phyloP scores from a whole-genome alignment of 2,888 invertebrate species.

The Aporophyla lueneburgensis region DNA sequence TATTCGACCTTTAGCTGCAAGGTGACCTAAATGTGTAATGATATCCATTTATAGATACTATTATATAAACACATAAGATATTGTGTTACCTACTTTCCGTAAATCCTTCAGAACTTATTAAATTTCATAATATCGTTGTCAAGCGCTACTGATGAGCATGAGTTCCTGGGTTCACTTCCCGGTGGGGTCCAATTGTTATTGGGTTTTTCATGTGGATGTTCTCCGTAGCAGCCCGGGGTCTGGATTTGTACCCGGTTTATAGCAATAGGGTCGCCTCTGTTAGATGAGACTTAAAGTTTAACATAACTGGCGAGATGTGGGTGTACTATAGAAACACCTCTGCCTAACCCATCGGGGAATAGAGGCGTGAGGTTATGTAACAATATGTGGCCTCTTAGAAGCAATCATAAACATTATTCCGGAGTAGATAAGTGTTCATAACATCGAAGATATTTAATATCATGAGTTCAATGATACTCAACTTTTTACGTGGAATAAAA shows the following conservation, averaged over 20 bases:
- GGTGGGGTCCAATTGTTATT: not conserved
- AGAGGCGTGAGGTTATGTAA: not conserved
- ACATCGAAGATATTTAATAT: not conserved
- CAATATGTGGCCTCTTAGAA: conserved; percentile 1
- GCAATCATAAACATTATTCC: conserved; percentile 22
- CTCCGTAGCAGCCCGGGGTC: not conserved
- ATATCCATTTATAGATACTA: conserved; percentile 30
- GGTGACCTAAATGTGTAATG: conserved; percentile 41
- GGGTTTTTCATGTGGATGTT: not conserved
- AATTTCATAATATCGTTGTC: not conserved
- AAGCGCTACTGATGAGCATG: not conserved
- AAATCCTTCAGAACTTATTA: conserved; percentile 7
- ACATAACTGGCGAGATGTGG: not conserved
- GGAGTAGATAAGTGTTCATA: conserved; percentile 7
- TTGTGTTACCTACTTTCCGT: not conserved
- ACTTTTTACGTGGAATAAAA: conserved; percentile 20
- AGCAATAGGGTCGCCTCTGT: not conserved
- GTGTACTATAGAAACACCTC: not conserved
- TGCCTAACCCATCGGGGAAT: not conserved
- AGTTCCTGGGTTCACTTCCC: not conserved
- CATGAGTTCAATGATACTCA: conserved; percentile 24
- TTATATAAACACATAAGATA: conserved; percentile 13
- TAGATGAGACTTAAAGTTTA: not conserved
- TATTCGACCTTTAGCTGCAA: conserved; percentile 24
- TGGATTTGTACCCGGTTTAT: not conserved